These are phyloP conservation scores for Sylvilagus floridanus DNA, from an alignment of 2,797 vertebrate species.

Conservation along the genomic window DNA sequence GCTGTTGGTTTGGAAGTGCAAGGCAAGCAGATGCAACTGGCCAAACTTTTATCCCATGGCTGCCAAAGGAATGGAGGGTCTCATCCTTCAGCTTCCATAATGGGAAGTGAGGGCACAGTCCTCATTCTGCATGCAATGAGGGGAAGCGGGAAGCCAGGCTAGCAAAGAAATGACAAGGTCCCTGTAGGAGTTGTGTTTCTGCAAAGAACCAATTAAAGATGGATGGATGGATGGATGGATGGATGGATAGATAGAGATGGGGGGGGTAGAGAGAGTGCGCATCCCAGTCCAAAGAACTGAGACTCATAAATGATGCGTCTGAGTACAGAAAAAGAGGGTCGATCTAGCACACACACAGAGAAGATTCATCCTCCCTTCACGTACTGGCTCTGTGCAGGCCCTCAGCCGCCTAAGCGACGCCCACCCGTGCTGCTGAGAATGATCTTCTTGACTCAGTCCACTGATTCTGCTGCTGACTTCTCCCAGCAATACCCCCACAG, in stretches of 20 bases:
- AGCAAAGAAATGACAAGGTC: not conserved
- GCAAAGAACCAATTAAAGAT: not conserved
- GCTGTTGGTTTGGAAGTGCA: not conserved
- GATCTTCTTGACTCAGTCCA: no score
- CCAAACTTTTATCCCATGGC: not conserved
- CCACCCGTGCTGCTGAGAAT: not conserved
- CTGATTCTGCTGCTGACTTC: not conserved
- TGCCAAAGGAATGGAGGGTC: not conserved
- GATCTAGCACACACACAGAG: not conserved
- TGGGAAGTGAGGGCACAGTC: rapidly evolving
- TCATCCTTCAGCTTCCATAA: not conserved
- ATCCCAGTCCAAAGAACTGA: not conserved
- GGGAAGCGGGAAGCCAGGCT: not conserved
- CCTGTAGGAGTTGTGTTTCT: not conserved
- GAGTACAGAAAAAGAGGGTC: not conserved
- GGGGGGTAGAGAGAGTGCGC: not conserved
- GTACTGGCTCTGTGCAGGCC: no score
- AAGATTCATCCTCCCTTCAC: not conserved
- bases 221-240: not conserved
- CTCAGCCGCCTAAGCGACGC: no score
- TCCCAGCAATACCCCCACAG: not conserved
- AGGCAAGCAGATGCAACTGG: rapidly evolving
- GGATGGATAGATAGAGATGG: not conserved
- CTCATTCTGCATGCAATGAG: not conserved
- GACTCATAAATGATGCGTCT: not conserved